These are phyloP conservation scores for Pseudomyrmex sp. DNA, from an alignment of 1,140 invertebrate genomes.

Conservation along the genomic window DNA sequence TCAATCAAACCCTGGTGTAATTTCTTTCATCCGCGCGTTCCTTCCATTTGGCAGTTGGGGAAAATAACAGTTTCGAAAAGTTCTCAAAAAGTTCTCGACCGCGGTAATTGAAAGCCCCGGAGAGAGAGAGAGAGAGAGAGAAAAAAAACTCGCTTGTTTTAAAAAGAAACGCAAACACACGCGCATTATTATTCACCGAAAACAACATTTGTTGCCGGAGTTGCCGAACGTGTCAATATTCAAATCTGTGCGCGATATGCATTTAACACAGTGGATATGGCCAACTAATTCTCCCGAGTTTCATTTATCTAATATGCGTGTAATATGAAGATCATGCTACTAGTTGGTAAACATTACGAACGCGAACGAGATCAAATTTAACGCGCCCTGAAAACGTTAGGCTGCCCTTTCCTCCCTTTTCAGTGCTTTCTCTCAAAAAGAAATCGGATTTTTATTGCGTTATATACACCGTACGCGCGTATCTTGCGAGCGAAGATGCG, in stretches of 20 bases:
- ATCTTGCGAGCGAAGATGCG: background rate
- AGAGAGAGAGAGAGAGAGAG: no score
- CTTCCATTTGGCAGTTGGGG: background rate
- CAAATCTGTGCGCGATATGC: constrained; percentile 29
- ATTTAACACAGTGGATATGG: constrained; percentile 42
- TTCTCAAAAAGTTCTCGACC: no score
- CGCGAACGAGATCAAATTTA: constrained; percentile 10
- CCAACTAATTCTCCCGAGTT: constrained; percentile 33
- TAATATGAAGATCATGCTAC: constrained; percentile 30
- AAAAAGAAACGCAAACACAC: background rate
- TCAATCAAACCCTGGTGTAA: background rate
- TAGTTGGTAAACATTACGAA: constrained; percentile 19
- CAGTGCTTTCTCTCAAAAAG: background rate
- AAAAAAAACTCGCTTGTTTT: background rate
- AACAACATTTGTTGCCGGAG: constrained; percentile 23
- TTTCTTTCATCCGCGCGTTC: background rate
- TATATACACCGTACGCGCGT: background rate
- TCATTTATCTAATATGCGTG: constrained; percentile 48
- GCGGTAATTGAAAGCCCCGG: no score
- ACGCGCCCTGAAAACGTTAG: background rate
- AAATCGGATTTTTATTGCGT: constrained; percentile 24
- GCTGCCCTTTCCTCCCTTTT: background rate
- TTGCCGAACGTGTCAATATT: constrained; percentile 18
- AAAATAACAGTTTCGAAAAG: no score
- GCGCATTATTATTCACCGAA: background rate